Conservation (phyloP, 2,888 invertebrate species). For the Hyalella azteca region DNA sequence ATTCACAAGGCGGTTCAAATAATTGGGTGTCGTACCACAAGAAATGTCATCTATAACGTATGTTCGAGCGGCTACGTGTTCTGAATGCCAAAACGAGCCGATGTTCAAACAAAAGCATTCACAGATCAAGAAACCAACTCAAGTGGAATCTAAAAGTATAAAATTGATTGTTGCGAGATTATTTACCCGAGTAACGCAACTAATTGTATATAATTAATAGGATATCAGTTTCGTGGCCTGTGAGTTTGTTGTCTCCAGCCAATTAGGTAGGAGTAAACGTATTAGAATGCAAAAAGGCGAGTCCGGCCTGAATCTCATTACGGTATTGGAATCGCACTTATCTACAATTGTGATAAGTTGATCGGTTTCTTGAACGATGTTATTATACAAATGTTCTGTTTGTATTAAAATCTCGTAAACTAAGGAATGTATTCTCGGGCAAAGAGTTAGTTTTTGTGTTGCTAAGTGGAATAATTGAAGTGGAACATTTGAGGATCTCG, state of each 20-base stretch:
- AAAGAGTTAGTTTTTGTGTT: background rate
- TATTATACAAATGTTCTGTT: slow-evolving; percentile 16
- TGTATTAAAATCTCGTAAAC: background rate
- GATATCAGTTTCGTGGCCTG: slow-evolving; percentile 28
- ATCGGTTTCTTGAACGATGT: slow-evolving; percentile 14
- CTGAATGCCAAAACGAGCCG: slow-evolving; percentile 22
- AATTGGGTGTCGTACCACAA: slow-evolving; percentile 36
- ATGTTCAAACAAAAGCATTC: slow-evolving; percentile 16
- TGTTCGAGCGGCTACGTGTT: background rate
- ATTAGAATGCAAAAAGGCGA: slow-evolving; percentile 32
- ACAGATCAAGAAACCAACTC: slow-evolving; percentile 28
- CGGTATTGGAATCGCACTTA: slow-evolving; percentile 29
- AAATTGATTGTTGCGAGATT: slow-evolving; percentile 34
- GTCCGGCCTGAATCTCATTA: slow-evolving; percentile 32
- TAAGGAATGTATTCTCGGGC: background rate
- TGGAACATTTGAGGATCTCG: background rate
- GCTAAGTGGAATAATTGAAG: background rate
- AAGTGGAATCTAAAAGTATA: slow-evolving; percentile 24
- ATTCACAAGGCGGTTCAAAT: slow-evolving; percentile 29
- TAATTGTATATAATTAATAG: slow-evolving; percentile 37
- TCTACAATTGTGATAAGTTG: slow-evolving; percentile 32
- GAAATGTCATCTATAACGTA: slow-evolving; percentile 36
- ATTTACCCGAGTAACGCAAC: slow-evolving; percentile 32
- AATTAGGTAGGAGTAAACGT: slow-evolving; percentile 28
- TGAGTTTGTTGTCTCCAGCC: slow-evolving; percentile 28